A percentile compares a stretch with the other conserved stretches of the same genome.
These are phyloP conservation scores for Eupeodes latifasciatus DNA, from an alignment of 2,888 invertebrate species.

Conservation along the genomic window DNA sequence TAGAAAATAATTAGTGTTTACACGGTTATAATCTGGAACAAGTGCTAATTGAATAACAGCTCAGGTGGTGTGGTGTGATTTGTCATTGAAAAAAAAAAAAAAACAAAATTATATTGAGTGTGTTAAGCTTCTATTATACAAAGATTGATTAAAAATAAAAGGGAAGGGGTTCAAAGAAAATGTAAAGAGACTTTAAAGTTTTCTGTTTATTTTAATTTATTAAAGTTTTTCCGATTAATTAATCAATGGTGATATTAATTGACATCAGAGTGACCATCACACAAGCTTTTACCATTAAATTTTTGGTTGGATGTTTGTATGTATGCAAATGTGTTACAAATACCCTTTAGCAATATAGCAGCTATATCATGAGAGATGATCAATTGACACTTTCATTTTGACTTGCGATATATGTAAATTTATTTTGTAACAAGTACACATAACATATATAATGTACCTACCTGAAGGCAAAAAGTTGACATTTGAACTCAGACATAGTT, in stretches of 20 bases:
- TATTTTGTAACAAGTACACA: background rate
- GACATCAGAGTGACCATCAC: background rate
- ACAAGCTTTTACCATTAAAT: background rate
- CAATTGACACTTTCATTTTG: conserved; percentile 56
- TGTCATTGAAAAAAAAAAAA: too few species aligned
- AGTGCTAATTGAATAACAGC: conserved; percentile 55
- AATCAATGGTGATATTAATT: conserved; percentile 25
- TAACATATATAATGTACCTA: background rate
- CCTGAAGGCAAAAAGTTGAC: conserved; percentile 24
- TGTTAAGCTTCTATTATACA: background rate
- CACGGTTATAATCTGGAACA: conserved; percentile 52
- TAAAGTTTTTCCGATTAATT: background rate
- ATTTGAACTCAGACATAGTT: background rate
- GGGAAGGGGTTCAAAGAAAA: background rate
- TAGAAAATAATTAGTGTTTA: conserved; percentile 65
- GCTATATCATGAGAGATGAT: conserved; percentile 38
- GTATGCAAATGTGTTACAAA: conserved; percentile 32
- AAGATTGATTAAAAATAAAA: background rate
- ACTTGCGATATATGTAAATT: background rate
- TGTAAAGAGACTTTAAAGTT: too few species aligned
- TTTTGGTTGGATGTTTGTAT: background rate
- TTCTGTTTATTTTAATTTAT: background rate
- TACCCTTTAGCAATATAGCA: conserved; percentile 37
- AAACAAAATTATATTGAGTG: background rate
- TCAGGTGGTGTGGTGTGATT: conserved; percentile 7